Percentiles rank a stretch among this genome's conserved stretches.
These are phyloP conservation scores for Spinibarbus caldwelli DNA, from an alignment of 2,797 vertebrate species.

Conservation along the genomic window DNA sequence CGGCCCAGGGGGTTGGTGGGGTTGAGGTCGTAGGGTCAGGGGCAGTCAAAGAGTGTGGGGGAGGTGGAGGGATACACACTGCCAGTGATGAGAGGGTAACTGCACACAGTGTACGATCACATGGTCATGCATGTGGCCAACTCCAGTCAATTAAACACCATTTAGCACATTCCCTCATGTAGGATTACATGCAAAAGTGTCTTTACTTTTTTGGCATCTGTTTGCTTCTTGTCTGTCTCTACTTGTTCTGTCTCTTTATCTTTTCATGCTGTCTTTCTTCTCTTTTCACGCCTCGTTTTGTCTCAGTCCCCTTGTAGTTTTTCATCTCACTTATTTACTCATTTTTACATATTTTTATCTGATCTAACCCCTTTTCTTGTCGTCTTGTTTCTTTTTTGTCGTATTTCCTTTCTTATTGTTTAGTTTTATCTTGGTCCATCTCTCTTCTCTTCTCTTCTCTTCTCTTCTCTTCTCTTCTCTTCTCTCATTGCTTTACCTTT, in stretches of 20 bases:
- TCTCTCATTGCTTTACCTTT: background rate
- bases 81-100: slow-evolving; percentile 25
- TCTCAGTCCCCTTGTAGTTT: background rate
- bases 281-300: background rate
- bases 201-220: background rate
- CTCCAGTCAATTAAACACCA: slow-evolving; percentile 37
- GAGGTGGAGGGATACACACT: background rate
- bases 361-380: background rate
- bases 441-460: background rate
- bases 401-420: background rate
- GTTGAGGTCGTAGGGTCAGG: slow-evolving; percentile 56
- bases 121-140: slow-evolving; percentile 35
- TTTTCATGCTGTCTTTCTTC: background rate
- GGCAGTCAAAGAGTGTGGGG: slow-evolving; percentile 53
- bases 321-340: background rate
- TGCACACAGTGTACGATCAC: slow-evolving; percentile 12
- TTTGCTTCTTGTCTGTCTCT: background rate
- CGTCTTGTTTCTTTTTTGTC: background rate
- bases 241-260: background rate
- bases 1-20: slow-evolving; percentile 39
- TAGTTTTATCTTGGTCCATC: too few relatives aligned
- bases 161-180: slow-evolving; percentile 41
- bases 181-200: slow-evolving; percentile 7
- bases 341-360: background rate
- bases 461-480: background rate